Conservation (phyloP, 2,113 vertebrate genomes). For the Urocolius indicus region DNA sequence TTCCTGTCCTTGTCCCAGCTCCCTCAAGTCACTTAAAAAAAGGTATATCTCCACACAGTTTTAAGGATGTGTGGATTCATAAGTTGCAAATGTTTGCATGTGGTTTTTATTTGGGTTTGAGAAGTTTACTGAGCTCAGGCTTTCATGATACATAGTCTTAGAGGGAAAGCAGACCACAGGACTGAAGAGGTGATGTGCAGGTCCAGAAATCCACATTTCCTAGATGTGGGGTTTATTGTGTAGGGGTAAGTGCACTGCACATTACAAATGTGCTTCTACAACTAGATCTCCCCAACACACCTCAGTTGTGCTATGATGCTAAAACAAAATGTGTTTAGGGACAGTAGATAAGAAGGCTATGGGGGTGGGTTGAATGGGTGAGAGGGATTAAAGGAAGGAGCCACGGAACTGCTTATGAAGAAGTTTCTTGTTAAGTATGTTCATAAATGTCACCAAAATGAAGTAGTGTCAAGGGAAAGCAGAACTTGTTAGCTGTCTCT, state of each 20-base stretch:
- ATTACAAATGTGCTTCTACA: background rate
- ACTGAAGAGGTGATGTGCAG: background rate
- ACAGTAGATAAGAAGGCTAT: background rate
- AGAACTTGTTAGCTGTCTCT: background rate
- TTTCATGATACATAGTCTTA: background rate
- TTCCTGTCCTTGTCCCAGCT: background rate
- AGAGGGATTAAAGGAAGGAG: background rate
- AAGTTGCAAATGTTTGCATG: background rate
- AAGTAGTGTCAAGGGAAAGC: background rate
- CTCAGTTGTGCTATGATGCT: fast-evolving
- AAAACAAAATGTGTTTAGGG: background rate
- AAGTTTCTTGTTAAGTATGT: background rate
- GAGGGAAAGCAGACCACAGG: background rate
- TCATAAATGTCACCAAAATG: background rate
- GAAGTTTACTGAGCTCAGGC: background rate
- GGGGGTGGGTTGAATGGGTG: background rate
- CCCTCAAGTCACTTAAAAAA: background rate
- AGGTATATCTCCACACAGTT: fast-evolving
- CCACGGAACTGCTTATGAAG: background rate
- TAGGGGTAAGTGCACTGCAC: background rate
- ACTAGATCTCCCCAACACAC: fast-evolving
- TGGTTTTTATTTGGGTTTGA: background rate
- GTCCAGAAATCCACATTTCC: background rate
- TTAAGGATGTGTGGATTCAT: background rate
- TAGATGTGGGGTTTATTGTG: fast-evolving